These are phyloP conservation scores for Willowsia nigromaculata DNA, from an alignment of 2,888 invertebrate species.

Conservation along the genomic window DNA sequence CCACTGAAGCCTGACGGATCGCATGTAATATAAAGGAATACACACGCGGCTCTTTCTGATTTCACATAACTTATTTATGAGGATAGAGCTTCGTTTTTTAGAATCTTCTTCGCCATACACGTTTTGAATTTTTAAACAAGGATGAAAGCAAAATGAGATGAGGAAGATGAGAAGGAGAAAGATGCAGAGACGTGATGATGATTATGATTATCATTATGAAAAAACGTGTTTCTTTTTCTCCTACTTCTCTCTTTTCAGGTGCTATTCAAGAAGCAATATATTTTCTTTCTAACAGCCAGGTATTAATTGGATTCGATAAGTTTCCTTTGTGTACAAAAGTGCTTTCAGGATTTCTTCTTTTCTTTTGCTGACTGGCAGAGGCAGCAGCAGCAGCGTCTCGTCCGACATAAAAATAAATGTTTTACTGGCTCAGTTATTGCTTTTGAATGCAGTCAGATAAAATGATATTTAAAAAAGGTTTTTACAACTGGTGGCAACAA, in stretches of 20 bases:
- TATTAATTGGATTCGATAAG: constrained; percentile 66
- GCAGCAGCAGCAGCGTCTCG: not conserved
- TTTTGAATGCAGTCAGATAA: not conserved
- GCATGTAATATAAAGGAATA: not conserved
- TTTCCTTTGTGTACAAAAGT: constrained; percentile 30
- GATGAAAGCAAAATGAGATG: constrained; percentile 11
- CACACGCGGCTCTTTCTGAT: not conserved
- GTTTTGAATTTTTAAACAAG: constrained; percentile 49
- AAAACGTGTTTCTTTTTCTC: constrained; percentile 27
- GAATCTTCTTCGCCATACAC: not conserved
- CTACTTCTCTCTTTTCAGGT: constrained; percentile 36
- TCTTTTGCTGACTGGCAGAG: not conserved
- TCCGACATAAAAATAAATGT: not conserved
- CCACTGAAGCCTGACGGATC: not conserved
- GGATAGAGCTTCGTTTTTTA: not conserved
- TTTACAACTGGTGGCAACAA: not conserved
- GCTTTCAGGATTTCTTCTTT: not conserved
- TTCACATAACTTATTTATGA: constrained; percentile 35
- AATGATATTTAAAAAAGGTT: not conserved
- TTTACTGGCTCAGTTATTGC: not conserved
- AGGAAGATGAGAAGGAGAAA: not conserved
- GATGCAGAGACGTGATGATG: constrained; percentile 1
- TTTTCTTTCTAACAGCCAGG: constrained; percentile 52
- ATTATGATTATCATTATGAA: constrained; percentile 19
- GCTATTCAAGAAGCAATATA: constrained; percentile 51